Evolutionary conservation across 2,113 vertebrate genomes (phyloP).

Genomic region (Cepphus grylle): DNA sequence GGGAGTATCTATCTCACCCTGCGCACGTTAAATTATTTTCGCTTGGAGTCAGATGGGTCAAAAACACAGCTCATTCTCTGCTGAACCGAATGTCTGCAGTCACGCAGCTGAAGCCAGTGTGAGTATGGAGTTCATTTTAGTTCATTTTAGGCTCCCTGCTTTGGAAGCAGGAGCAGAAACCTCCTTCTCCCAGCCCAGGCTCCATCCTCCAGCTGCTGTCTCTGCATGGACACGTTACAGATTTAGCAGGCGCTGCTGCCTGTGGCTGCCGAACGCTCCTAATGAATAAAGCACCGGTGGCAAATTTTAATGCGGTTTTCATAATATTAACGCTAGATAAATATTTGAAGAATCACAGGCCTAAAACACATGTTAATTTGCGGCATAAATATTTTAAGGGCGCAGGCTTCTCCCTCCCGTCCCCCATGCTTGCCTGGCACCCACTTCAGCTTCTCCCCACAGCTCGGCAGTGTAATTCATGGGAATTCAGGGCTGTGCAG

Average conservation of each 20-base stretch:
- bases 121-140: neutral
- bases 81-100: neutral
- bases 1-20: neutral
- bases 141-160: neutral
- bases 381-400: conserved; percentile 9
- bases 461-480: neutral
- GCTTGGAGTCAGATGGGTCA: neutral
- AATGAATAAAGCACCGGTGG: conserved; percentile 36
- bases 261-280: neutral
- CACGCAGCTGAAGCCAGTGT: accelerated
- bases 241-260: neutral
- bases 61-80: accelerated
- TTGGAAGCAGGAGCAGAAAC: neutral
- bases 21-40: neutral
- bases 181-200: neutral
- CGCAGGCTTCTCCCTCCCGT: neutral
- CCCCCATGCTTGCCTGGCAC: neutral
- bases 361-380: conserved; percentile 2
- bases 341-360: conserved; percentile 16
- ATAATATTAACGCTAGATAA: conserved; percentile 4
- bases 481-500: neutral
- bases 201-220: neutral
- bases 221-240: neutral
- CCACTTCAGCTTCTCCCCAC: neutral
- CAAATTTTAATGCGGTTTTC: conserved; percentile 25